phyloP scores from a whole-genome alignment of 2,797 vertebrate species.

The Cynopterus sphinx region DNA sequence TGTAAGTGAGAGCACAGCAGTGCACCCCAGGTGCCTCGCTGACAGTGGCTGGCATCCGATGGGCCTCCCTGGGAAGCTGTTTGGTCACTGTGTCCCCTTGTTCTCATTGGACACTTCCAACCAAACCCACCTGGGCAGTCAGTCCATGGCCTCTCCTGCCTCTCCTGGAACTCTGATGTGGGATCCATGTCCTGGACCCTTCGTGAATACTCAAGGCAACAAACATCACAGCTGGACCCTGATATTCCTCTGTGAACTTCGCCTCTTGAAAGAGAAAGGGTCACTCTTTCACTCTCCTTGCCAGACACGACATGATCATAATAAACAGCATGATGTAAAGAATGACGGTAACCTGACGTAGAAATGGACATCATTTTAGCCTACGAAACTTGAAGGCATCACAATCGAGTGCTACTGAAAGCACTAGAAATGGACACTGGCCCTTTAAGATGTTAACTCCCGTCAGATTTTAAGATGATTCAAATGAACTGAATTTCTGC shows the following conservation, averaged over 20 bases:
- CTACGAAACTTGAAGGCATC: conserved; percentile 62
- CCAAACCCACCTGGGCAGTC: not conserved
- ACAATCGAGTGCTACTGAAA: conserved; percentile 55
- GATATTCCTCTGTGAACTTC: not conserved
- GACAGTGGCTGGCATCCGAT: fast-evolving
- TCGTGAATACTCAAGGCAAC: not conserved
- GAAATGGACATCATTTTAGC: not conserved
- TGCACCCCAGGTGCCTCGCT: no score
- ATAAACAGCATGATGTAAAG: not conserved
- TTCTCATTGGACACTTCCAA: not conserved
- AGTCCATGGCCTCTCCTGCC: not conserved
- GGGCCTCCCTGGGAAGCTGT: not conserved
- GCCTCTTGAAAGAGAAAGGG: not conserved
- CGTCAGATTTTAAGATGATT: conserved; percentile 48
- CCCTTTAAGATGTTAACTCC: conserved; percentile 45
- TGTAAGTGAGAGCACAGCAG: not conserved
- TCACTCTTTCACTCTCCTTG: not conserved
- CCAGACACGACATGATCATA: not conserved
- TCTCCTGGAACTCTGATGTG: not conserved
- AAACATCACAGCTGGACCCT: not conserved
- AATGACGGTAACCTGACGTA: not conserved
- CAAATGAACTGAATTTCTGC: conserved; percentile 31
- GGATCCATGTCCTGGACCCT: not conserved
- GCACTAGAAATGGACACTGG: conserved; percentile 50
- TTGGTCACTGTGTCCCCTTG: not conserved